Conservation (phyloP, 1,140 invertebrate genomes). For the Trichonephila inaurata region DNA sequence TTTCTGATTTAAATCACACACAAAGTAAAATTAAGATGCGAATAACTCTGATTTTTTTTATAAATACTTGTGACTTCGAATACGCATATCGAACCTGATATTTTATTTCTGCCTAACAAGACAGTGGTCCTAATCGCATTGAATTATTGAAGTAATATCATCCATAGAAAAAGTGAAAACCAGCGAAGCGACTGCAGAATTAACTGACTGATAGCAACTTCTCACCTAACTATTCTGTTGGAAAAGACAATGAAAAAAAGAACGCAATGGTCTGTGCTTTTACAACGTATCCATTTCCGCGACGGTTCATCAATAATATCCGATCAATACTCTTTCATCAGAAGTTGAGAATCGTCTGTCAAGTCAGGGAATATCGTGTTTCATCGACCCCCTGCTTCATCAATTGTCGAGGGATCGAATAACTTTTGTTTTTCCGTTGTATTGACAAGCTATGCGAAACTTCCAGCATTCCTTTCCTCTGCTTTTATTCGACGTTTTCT, state of each 20-base stretch:
- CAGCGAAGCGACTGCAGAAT: background rate
- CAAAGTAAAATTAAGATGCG: no score
- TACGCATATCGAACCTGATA: no score
- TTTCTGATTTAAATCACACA: no score
- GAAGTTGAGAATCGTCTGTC: conserved; percentile 17
- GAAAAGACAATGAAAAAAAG: no score
- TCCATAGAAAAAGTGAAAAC: background rate
- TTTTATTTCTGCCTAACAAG: no score
- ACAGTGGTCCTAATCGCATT: no score
- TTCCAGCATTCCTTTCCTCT: background rate
- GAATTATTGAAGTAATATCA: background rate
- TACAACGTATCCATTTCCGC: background rate
- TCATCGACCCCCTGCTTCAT: background rate
- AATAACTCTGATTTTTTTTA: no score
- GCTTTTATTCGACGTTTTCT: no score
- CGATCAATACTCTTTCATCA: conserved; percentile 6
- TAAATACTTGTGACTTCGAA: no score
- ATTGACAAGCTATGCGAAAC: conserved; percentile 15
- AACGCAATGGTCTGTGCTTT: background rate
- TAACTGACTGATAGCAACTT: background rate
- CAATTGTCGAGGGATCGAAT: conserved; percentile 4
- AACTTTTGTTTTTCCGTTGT: conserved; percentile 18
- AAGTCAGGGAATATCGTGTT: conserved; percentile 35
- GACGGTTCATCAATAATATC: background rate
- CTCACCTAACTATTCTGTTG: background rate